Percentiles rank a stretch among this genome's conserved stretches.
Evolutionary conservation across 37 sponge, comb jelly and placozoan genomes (phyloP).

Genomic region (Aplysina aerophoba): DNA sequence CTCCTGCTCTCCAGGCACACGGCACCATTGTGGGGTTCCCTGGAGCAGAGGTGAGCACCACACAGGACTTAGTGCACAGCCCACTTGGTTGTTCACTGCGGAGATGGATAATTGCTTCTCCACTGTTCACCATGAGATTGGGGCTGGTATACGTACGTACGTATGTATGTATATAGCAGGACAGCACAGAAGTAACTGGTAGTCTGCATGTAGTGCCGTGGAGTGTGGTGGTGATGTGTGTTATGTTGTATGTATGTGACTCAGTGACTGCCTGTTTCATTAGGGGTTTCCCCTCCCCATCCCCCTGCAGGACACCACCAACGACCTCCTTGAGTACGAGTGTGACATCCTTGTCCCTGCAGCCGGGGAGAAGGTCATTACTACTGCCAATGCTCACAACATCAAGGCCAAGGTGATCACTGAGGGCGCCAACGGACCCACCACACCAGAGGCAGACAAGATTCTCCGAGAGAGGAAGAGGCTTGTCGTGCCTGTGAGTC

Average conservation of each 20-base stretch:
- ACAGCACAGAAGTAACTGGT: too few species aligned
- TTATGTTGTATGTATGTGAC: background rate
- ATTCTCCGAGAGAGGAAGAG: conserved; percentile 78
- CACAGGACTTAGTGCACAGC: too few species aligned
- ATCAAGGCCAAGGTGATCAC: conserved; percentile 95
- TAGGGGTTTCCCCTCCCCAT: background rate
- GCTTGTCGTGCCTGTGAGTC: conserved; percentile 89
- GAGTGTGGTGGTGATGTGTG: too few species aligned
- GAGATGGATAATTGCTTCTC: too few species aligned
- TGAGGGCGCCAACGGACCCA: conserved; percentile 99
- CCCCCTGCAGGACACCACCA: conserved; percentile 45
- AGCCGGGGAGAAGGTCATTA: conserved; percentile 94
- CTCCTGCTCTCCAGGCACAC: conserved; percentile 20
- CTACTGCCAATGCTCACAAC: conserved; percentile 73
- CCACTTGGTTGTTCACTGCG: too few species aligned
- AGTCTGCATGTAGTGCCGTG: too few species aligned
- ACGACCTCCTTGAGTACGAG: conserved; percentile 84
- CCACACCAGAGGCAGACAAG: conserved; percentile 91
- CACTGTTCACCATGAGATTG: too few species aligned
- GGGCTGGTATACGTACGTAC: too few species aligned
- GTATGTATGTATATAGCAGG: too few species aligned
- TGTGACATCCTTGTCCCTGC: conserved; percentile 98
- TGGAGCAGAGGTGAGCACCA: conserved; percentile 67
- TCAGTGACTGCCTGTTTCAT: background rate
- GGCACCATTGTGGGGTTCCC: conserved; percentile 91